Percentiles rank a stretch among this genome's conserved stretches.
Conservation (phyloP, 2,797 vertebrate genomes). For the Podarcis lilfordi region DNA sequence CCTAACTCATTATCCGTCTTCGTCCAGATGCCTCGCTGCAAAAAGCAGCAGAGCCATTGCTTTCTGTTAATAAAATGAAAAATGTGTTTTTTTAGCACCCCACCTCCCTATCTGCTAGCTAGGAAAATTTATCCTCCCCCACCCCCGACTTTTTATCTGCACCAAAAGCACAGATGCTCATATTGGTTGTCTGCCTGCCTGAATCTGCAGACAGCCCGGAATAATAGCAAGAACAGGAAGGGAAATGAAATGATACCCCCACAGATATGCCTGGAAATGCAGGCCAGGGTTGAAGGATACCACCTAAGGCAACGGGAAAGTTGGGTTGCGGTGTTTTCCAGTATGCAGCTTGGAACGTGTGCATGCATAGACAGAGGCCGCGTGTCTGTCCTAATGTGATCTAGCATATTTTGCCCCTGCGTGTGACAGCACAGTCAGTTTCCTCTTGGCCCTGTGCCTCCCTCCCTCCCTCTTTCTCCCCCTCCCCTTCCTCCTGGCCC, state of each 20-base stretch:
- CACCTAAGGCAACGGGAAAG: too few relatives aligned
- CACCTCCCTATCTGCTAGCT: not conserved
- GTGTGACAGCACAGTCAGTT: not conserved
- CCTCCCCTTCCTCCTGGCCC: not conserved
- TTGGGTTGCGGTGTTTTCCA: not conserved
- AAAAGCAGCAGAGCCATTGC: not conserved
- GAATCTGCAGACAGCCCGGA: not conserved
- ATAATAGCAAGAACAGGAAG: not conserved
- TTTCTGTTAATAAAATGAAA: conserved; percentile 25
- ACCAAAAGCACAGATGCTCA: not conserved
- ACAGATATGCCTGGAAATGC: not conserved
- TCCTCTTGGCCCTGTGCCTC: not conserved
- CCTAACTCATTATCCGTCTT: conserved; percentile 25
- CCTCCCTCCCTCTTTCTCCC: not conserved
- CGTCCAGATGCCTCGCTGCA: not conserved
- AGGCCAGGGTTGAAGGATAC: not conserved
- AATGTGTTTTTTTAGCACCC: conserved; percentile 4
- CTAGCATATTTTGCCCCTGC: not conserved
- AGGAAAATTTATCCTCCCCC: not conserved
- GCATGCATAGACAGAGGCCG: not conserved
- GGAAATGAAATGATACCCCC: not conserved
- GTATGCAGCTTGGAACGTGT: not conserved
- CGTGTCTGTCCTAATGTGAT: not conserved
- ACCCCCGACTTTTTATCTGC: not conserved
- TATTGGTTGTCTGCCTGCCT: not conserved